Percentiles rank a stretch among this genome's conserved stretches.
Conservation (phyloP, 2,113 vertebrate species). For the Apus apus region DNA sequence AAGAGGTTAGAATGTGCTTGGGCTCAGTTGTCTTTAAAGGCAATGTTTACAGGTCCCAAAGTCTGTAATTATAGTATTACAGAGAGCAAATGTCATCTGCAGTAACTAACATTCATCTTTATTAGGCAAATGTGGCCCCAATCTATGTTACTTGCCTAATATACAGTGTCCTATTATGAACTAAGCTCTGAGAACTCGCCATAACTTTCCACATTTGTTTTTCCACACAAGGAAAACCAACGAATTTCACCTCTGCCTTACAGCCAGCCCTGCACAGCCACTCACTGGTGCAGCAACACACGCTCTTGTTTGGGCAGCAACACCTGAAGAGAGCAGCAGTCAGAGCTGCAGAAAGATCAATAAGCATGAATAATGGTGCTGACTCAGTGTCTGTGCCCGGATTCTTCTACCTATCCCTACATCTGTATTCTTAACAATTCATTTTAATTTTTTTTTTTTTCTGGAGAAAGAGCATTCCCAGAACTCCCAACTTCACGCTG, state of each 20-base stretch:
- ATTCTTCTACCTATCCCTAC: background rate
- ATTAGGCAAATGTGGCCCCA: slow-evolving; percentile 13
- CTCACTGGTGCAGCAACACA: background rate
- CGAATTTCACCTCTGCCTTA: background rate
- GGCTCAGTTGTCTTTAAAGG: background rate
- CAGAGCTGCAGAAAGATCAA: background rate
- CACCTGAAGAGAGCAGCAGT: background rate
- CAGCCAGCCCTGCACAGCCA: background rate
- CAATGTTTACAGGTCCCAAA: background rate
- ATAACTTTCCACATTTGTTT: background rate
- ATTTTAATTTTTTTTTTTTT: background rate
- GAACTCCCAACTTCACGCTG: background rate
- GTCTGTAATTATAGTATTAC: slow-evolving; percentile 5
- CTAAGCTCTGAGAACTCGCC: background rate
- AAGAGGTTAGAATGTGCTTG: background rate
- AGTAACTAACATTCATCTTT: background rate
- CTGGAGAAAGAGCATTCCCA: background rate
- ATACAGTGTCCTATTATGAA: background rate
- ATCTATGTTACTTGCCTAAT: background rate
- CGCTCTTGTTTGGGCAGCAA: background rate
- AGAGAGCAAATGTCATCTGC: background rate
- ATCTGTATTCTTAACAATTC: background rate
- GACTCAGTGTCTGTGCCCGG: background rate
- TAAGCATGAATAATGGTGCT: background rate
- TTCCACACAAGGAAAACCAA: background rate